Evolutionary conservation across 2,888 invertebrate genomes (phyloP).

Genomic region (Leptinotarsa rubiginosa): DNA sequence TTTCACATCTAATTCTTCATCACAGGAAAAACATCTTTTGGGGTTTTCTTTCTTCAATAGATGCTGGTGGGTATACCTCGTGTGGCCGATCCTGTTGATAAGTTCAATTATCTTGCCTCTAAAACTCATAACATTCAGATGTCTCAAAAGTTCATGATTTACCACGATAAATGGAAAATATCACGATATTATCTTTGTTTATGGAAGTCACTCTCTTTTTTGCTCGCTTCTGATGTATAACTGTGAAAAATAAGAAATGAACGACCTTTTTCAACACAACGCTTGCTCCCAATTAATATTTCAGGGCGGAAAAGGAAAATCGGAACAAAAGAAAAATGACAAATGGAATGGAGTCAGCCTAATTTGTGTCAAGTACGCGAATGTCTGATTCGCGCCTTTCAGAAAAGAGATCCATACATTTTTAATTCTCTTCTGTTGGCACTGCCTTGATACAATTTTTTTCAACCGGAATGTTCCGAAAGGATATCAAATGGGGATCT

Average conservation of each 20-base stretch:
- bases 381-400: background rate
- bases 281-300: background rate
- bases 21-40: too few relatives aligned
- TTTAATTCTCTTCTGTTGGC: background rate
- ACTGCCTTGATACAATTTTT: background rate
- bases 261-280: background rate
- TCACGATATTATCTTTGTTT: too few relatives aligned
- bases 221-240: too few relatives aligned
- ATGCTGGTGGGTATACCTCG: too few relatives aligned
- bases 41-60: too few relatives aligned
- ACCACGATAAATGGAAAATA: too few relatives aligned
- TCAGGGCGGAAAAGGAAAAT: background rate
- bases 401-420: background rate
- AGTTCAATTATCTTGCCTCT: too few relatives aligned
- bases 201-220: too few relatives aligned
- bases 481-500: background rate
- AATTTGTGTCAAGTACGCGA: constrained; percentile 9
- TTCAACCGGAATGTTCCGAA: background rate
- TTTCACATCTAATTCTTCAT: too few relatives aligned
- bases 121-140: too few relatives aligned
- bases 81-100: too few relatives aligned
- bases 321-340: background rate
- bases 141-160: too few relatives aligned
- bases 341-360: constrained; percentile 4
- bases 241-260: background rate